These are phyloP conservation scores for Plemyria rubiginata DNA, from an alignment of 2,888 invertebrate species.

Conservation along the genomic window DNA sequence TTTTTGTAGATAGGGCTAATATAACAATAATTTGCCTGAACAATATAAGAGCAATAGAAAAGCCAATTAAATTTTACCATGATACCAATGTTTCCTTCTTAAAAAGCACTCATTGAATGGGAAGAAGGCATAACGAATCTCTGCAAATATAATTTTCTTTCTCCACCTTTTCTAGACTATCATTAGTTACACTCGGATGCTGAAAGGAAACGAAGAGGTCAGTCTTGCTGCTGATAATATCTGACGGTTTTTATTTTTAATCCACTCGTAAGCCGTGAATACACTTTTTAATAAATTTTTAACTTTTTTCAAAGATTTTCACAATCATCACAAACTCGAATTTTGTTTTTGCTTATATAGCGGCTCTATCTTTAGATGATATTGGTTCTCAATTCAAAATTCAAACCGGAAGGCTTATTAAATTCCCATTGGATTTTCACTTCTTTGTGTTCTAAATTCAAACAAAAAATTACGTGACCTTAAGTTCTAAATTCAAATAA, in stretches of 20 bases:
- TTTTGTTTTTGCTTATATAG: background rate
- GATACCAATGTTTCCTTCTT: too few relatives aligned
- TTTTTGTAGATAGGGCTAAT: too few relatives aligned
- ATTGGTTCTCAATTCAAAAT: background rate
- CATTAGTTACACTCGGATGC: conserved; percentile 39
- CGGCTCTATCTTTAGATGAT: background rate
- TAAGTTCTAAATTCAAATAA: conserved; percentile 19
- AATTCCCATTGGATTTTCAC: background rate
- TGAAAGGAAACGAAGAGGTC: conserved; percentile 52
- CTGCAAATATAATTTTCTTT: conserved; percentile 15
- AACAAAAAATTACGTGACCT: conserved; percentile 3
- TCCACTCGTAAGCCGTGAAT: conserved; percentile 11
- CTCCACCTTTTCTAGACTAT: conserved; percentile 19
- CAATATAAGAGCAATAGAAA: background rate
- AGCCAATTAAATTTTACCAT: background rate
- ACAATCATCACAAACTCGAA: background rate
- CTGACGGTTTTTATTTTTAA: conserved; percentile 53
- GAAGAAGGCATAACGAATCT: conserved; percentile 14
- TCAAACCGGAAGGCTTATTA: background rate
- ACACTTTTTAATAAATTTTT: background rate
- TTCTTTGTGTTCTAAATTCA: conserved; percentile 15
- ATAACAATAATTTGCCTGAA: background rate
- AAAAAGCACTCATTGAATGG: conserved; percentile 10
- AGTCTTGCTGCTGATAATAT: conserved; percentile 50
- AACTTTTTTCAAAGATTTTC: background rate